Percentiles rank a stretch among this genome's conserved stretches.
phyloP scores from a whole-genome alignment of 2,888 invertebrate genomes.

The Limnephilus auricula region DNA sequence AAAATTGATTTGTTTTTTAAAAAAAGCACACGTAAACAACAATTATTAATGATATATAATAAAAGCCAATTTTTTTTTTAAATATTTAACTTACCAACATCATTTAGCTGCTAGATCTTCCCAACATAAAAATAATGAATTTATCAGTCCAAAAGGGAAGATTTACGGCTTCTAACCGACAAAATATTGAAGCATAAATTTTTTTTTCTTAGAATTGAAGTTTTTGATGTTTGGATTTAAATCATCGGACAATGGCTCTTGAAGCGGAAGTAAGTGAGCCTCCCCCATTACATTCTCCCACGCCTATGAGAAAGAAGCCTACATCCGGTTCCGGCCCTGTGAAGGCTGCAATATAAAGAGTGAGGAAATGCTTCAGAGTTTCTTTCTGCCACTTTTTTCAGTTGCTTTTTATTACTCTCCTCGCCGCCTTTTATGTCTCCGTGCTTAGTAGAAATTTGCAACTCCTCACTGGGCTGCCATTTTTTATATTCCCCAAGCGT shows the following conservation, averaged over 20 bases:
- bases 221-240: conserved; percentile 56
- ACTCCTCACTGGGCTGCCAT: background rate
- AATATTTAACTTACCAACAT: background rate
- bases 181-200: background rate
- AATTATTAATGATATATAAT: background rate
- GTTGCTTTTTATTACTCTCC: conserved; percentile 36
- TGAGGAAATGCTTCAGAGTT: conserved; percentile 39
- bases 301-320: conserved; percentile 48
- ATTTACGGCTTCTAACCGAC: background rate
- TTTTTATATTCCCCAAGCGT: background rate
- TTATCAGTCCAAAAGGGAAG: background rate
- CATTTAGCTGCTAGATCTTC: background rate
- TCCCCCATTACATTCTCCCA: conserved; percentile 50
- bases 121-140: background rate
- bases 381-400: conserved; percentile 48
- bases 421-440: background rate
- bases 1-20: no score
- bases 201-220: conserved; percentile 3
- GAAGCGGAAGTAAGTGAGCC: conserved; percentile 57
- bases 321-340: conserved; percentile 57
- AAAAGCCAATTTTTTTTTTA: no score
- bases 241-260: conserved; percentile 51
- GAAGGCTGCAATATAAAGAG: conserved; percentile 22
- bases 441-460: conserved; percentile 4
- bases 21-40: background rate